These are phyloP conservation scores for Chorisops tibialis DNA, from an alignment of 2,888 invertebrate species.

Conservation along the genomic window DNA sequence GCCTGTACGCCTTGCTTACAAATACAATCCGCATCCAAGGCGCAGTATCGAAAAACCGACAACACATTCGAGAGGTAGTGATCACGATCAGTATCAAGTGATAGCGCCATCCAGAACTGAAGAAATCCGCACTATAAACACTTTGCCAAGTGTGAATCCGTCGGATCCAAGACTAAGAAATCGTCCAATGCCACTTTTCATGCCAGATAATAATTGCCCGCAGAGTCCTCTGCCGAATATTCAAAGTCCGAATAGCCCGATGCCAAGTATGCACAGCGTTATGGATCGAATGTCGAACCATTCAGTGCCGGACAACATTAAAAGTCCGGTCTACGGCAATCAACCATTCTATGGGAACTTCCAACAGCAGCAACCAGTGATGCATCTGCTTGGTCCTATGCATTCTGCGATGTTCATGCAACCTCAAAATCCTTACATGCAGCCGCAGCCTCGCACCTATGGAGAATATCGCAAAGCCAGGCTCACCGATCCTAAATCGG, in stretches of 20 bases:
- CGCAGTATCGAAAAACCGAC: not conserved
- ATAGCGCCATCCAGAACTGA: conserved; percentile 17
- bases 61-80: not conserved
- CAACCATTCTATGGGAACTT: conserved; percentile 14
- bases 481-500: not conserved
- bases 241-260: conserved; percentile 31
- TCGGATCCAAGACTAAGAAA: conserved; percentile 33
- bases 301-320: not conserved
- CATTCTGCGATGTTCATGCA: not conserved
- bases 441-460: conserved; percentile 41
- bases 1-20: conserved; percentile 48
- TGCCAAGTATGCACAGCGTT: conserved; percentile 36
- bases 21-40: conserved; percentile 52
- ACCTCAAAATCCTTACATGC: not conserved
- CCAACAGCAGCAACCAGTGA: not conserved
- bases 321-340: not conserved
- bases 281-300: conserved; percentile 11
- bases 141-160: conserved; percentile 28
- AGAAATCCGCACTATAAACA: conserved; percentile 8
- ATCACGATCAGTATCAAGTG: conserved; percentile 35
- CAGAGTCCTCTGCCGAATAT: not conserved
- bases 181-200: conserved; percentile 27
- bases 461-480: conserved; percentile 43
- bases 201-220: not conserved
- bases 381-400: not conserved